These are phyloP conservation scores for Cyanoramphus novaezelandiae DNA, from an alignment of 2,113 vertebrate species.

Conservation along the genomic window DNA sequence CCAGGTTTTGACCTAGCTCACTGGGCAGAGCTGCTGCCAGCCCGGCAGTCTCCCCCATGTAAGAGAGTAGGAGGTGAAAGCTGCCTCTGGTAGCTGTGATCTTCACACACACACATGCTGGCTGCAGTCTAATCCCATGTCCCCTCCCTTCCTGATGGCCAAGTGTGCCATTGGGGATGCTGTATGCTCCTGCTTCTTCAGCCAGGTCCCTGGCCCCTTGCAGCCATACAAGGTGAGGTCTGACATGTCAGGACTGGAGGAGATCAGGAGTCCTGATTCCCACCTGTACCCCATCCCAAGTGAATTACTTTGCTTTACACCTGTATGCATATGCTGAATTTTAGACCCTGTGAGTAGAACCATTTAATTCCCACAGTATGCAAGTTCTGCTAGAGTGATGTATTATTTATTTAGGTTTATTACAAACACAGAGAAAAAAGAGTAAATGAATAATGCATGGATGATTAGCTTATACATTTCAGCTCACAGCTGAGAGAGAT, in stretches of 20 bases:
- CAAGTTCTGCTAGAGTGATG: background rate
- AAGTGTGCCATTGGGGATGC: background rate
- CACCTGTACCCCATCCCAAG: background rate
- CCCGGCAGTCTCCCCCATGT: background rate
- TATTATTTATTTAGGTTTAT: slow-evolving; percentile 48
- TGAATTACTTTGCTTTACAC: background rate
- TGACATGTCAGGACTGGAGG: accelerated
- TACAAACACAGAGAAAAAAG: background rate
- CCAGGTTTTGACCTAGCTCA: accelerated
- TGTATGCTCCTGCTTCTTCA: background rate
- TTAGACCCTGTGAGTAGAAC: background rate
- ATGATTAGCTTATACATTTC: background rate
- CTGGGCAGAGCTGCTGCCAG: background rate
- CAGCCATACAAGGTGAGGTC: accelerated
- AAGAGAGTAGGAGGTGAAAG: background rate
- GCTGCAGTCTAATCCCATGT: accelerated
- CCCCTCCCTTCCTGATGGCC: background rate
- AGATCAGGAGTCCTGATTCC: background rate
- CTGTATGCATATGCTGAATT: background rate
- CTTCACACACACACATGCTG: accelerated
- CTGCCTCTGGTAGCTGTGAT: background rate
- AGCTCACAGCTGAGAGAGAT: background rate
- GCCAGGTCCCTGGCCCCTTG: accelerated
- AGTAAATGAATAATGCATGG: slow-evolving; percentile 42
- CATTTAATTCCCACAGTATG: background rate